These are phyloP conservation scores for Hippasteria phrygiana DNA, from an alignment of 53 echinoderm and acorn worm genomes.

Conservation along the genomic window DNA sequence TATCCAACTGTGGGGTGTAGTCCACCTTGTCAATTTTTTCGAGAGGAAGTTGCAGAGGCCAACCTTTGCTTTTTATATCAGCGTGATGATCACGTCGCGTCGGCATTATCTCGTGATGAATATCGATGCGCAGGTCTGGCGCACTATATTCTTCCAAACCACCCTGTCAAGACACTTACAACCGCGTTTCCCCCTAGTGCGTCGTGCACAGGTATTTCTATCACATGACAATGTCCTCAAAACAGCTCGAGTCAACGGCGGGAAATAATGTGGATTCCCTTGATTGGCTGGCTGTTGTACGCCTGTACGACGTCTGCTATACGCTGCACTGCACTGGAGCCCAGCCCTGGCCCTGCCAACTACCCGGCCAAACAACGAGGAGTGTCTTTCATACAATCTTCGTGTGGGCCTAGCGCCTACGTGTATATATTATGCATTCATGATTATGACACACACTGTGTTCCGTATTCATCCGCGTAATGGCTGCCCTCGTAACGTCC, in stretches of 20 bases:
- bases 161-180: neutral
- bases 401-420: neutral
- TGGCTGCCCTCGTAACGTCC: conserved; percentile 10
- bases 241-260: neutral
- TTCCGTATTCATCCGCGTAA: conserved; percentile 36
- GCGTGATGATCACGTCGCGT: neutral
- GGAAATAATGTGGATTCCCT: neutral
- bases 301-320: too few species aligned
- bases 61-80: conserved; percentile 5
- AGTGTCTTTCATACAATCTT: too few species aligned
- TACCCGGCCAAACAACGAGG: too few species aligned
- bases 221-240: neutral
- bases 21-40: neutral
- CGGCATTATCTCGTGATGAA: neutral
- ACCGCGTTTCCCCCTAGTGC: too few species aligned
- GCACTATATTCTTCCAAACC: neutral
- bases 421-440: neutral
- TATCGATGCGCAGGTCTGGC: neutral
- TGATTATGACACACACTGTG: neutral
- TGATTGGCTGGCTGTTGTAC: neutral
- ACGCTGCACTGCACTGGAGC: too few species aligned
- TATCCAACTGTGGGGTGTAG: neutral
- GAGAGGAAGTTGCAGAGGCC: neutral
- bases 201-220: neutral
- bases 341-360: neutral